phyloP scores from a whole-genome alignment of 2,113 vertebrate species.

The Cheirogaleus medius region DNA sequence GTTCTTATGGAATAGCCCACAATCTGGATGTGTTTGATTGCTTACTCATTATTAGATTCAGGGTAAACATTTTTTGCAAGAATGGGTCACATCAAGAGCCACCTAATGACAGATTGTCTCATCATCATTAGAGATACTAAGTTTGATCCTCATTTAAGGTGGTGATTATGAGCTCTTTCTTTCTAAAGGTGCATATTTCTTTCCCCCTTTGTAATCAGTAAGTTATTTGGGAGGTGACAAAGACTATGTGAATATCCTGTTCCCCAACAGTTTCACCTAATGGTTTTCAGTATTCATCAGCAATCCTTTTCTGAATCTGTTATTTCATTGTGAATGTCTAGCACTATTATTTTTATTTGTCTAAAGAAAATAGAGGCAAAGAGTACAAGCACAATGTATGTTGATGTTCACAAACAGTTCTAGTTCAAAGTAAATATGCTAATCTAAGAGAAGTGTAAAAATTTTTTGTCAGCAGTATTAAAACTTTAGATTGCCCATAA shows the following conservation, averaged over 20 bases:
- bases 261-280: background rate
- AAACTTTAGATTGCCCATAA: background rate
- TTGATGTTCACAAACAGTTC: background rate
- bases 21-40: background rate
- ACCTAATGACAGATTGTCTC: background rate
- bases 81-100: background rate
- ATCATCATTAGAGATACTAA: background rate
- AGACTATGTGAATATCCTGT: background rate
- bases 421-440: background rate
- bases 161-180: background rate
- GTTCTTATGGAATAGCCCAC: background rate
- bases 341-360: background rate
- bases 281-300: background rate
- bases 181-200: background rate
- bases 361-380: background rate
- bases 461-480: background rate
- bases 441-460: background rate
- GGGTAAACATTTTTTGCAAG: background rate
- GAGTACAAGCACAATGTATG: background rate
- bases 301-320: background rate
- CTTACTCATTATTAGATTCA: background rate
- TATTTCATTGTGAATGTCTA: background rate
- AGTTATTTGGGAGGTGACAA: background rate
- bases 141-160: background rate
- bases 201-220: background rate